A percentile compares a stretch with the other conserved stretches of the same genome.
Conservation (phyloP, 35 echinoderm and acorn worm genomes). For the Chiridota heheva region DNA sequence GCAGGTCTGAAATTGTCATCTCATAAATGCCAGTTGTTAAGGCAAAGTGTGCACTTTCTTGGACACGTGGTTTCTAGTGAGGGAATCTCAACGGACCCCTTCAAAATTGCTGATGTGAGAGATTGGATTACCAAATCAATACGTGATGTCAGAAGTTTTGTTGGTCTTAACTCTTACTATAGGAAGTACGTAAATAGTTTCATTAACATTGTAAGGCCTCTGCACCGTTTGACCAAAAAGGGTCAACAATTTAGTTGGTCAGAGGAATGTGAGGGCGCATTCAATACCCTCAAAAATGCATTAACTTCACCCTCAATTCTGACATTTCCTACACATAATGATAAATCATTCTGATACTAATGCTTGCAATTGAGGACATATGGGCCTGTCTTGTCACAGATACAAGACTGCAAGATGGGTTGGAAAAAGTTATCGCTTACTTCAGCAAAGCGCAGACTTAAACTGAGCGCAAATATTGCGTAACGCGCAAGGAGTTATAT, state of each 20-base stretch:
- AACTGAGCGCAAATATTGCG: slow-evolving; percentile 62
- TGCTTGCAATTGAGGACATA: too few relatives aligned
- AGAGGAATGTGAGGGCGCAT: too few relatives aligned
- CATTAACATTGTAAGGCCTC: slow-evolving; percentile 12
- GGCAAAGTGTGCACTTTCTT: slow-evolving; percentile 26
- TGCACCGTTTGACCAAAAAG: too few relatives aligned
- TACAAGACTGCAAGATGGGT: too few relatives aligned
- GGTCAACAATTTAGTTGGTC: too few relatives aligned
- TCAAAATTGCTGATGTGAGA: slow-evolving; percentile 20
- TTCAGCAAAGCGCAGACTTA: too few relatives aligned
- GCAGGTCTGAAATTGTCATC: slow-evolving; percentile 60
- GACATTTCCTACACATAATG: too few relatives aligned
- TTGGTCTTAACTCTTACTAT: slow-evolving; percentile 60
- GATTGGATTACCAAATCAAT: slow-evolving; percentile 26
- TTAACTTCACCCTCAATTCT: too few relatives aligned
- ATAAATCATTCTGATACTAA: too few relatives aligned
- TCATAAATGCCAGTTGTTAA: slow-evolving; percentile 33
- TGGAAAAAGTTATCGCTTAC: too few relatives aligned
- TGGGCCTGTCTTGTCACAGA: too few relatives aligned
- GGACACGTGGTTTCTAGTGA: slow-evolving; percentile 27
- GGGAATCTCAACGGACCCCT: slow-evolving; percentile 29
- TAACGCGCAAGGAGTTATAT: slow-evolving; percentile 46
- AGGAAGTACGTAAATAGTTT: slow-evolving; percentile 36
- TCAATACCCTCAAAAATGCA: too few relatives aligned
- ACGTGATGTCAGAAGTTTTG: slow-evolving; percentile 18